Evolutionary conservation across 2,113 vertebrate species (phyloP).

Genomic region (Notiomystis cincta): DNA sequence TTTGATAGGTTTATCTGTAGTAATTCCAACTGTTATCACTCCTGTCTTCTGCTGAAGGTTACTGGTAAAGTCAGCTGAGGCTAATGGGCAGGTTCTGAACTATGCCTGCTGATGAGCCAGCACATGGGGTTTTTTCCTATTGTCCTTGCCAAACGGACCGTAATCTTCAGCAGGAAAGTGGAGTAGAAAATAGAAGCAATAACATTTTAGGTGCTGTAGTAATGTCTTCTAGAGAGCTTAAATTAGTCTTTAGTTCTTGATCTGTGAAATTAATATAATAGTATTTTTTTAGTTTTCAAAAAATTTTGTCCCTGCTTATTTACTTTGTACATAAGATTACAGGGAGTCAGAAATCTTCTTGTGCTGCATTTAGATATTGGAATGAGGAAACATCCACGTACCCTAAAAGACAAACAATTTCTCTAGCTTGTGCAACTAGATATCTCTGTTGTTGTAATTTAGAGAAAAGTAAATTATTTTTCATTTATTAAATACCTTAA

Average conservation of each 20-base stretch:
- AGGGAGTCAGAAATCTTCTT: not conserved
- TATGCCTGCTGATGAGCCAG: not conserved
- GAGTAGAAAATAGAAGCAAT: not conserved
- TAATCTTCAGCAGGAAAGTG: not conserved
- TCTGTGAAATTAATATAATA: not conserved
- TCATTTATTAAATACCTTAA: constrained; percentile 13
- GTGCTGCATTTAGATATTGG: not conserved
- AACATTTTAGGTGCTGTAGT: not conserved
- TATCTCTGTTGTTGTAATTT: constrained; percentile 1
- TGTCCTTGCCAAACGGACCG: not conserved
- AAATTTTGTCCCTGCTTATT: not conserved
- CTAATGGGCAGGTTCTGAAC: not conserved
- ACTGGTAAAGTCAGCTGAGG: not conserved
- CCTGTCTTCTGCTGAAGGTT: constrained; percentile 24
- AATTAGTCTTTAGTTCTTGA: not conserved
- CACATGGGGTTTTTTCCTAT: not conserved
- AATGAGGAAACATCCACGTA: not conserved
- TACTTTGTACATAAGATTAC: not conserved
- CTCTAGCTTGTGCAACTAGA: not conserved
- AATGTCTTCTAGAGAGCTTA: not conserved
- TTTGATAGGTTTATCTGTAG: constrained; percentile 23
- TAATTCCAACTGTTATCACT: constrained; percentile 12
- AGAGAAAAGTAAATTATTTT: not conserved
- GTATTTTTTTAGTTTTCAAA: fast-evolving
- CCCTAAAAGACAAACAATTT: not conserved